Percentiles rank a stretch among this genome's conserved stretches.
Conservation (phyloP, 1,140 invertebrate species). For the Macrobrachium rosenbergii region DNA sequence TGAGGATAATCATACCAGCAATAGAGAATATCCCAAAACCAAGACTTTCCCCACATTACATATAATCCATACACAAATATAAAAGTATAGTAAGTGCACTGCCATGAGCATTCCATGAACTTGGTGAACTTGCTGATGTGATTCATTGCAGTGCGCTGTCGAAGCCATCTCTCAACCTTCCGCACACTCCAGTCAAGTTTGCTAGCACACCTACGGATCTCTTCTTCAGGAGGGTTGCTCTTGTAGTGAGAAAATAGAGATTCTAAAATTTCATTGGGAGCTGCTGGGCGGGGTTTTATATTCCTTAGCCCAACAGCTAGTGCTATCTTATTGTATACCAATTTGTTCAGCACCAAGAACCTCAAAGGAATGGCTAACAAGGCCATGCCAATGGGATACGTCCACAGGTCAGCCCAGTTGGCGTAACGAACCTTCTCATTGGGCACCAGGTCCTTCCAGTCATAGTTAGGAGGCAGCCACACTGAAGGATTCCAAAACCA, state of each 20-base stretch:
- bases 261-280: constrained; percentile 58
- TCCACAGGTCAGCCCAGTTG: constrained; percentile 82
- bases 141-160: constrained; percentile 74
- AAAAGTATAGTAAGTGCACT: constrained; percentile 87
- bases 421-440: constrained; percentile 84
- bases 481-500: constrained; percentile 66
- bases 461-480: constrained; percentile 79
- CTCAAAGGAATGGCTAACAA: constrained; percentile 56
- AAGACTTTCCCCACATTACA: constrained; percentile 92
- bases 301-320: constrained; percentile 57
- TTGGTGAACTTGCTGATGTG: constrained; percentile 62
- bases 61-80: constrained; percentile 87
- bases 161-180: constrained; percentile 91
- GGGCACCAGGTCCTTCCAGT: constrained; percentile 88
- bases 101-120: constrained; percentile 73
- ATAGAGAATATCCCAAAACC: constrained; percentile 93
- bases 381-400: constrained; percentile 63
- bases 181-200: constrained; percentile 89
- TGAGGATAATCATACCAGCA: constrained; percentile 85
- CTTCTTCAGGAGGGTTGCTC: constrained; percentile 53
- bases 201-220: constrained; percentile 75
- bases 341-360: constrained; percentile 61
- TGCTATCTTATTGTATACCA: constrained; percentile 57
- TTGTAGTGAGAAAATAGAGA: constrained; percentile 48
- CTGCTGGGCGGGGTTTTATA: constrained; percentile 49